Base-by-base conservation (phyloP, 1,140 invertebrate species). In the Eumaeus atala region DNA sequence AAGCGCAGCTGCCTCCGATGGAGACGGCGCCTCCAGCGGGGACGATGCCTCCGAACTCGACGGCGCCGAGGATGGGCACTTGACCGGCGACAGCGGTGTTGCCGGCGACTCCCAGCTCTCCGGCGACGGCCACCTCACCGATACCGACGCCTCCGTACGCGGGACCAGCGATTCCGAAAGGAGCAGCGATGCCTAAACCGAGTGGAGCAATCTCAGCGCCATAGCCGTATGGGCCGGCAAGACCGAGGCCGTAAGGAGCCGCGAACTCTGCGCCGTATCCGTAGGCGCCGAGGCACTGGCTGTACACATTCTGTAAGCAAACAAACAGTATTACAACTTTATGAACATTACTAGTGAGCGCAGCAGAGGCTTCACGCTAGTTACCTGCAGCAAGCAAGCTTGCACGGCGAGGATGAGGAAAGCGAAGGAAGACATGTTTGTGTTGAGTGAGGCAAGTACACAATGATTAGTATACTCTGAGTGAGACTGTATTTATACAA, bases 41-140 rank as follows among this genome's bases (percentile, higher is more conserved):
- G 12, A 54, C 56, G 50, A 61, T 35, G 48, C 63, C 64, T 28
- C 42, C 55, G 14, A 67, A 59, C 11, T 51, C 59, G 12, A 16
- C 17, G 6, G 21, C 21, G 21, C 21, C 21, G 21, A 28, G 21
- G 21, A 28, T 28, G 21, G 21, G 21, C 21, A 28, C 21, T 28
- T 28, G 21, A 28, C 21, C 21, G 6, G 21, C 21, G 21, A 28
- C 21, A 28, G 21, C 21, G 21, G 21, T 28, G 21, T 2, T 6
- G 21, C 21, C 21, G 21, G 21, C 21, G 21, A 28, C 21, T 28
- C 21, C 21, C 21, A 28, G 21, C 6, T 28, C 21, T 28, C 21
- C 21, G 12, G 6, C 9, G 17, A 14, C 40, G 4, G 40, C 12
- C 40, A 44, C 40, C 1, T 16, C 40, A 14, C 14, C 14, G 14